Evolutionary conservation across 1,140 invertebrate genomes (phyloP), one percentile per base, ranked within the genome.

Genomic region (Diabrotica undecimpunctata): DNA sequence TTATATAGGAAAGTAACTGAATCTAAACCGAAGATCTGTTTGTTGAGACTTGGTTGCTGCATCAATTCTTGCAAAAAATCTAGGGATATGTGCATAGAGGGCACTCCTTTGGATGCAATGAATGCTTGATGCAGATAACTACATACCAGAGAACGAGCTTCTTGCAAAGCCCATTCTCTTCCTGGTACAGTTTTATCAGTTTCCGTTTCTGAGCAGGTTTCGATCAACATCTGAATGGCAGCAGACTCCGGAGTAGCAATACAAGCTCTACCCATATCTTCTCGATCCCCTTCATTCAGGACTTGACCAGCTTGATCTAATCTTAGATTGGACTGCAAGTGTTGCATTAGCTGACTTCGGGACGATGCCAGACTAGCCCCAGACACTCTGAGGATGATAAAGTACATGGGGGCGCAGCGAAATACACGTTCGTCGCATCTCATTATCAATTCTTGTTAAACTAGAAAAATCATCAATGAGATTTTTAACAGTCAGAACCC

Each of bases 41-140:
- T 98, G 63, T 95, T 90, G 57, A 96, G 81, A 74, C 95, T 92
- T 0, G 95, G 94, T 77, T 98, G 95, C 74, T 91, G 91, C 38
- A 99, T 81, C 39, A 99, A 84, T 82, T 99, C 96, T 13, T 95
- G 94, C 52, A 98, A 90, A 79, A 97, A 98, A 77, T 98, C 96
- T 35, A 98, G 82, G 79, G 96, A 98, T 74, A 99, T 98, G 72
- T 99, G 97, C 94, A 98, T 97, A 0, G 96, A 98, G 0, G 97
- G 96, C 61, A 99, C 95, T 37, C 95, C 94, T 61, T 89, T 85
- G 3, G n/a, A n/a, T n/a, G n/a, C n/a, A n/a, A n/a, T 98, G 77
- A 98, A 99, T 61, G 96, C 89, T 83, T 99, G 96, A 87, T 99
- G 97, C 5, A 99, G 85, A 79, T 95, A 96, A 0, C 94, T 94